phyloP scores from a whole-genome alignment of 2,888 invertebrate species.

The Herminia tarsipennalis region DNA sequence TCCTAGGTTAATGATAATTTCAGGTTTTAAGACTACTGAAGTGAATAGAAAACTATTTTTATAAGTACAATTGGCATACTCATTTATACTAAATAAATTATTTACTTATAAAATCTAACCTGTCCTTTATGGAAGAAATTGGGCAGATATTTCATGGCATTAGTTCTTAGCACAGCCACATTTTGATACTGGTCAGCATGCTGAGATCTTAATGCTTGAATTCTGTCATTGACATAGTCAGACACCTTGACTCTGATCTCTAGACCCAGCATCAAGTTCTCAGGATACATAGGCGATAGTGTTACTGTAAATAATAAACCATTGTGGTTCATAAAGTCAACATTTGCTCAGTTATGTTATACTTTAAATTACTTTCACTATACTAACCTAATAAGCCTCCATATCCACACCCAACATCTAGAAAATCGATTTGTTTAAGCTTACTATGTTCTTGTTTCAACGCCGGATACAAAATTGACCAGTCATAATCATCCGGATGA shows the following conservation, averaged over 20 bases:
- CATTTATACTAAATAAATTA: too few relatives aligned
- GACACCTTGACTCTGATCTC: slow-evolving; percentile 99
- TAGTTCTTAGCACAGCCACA: slow-evolving; percentile 97
- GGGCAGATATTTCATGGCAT: slow-evolving; percentile 99
- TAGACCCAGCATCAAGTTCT: slow-evolving; percentile 95
- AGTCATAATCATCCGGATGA: slow-evolving; percentile 93
- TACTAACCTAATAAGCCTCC: slow-evolving; percentile 93
- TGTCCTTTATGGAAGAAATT: slow-evolving; percentile 98
- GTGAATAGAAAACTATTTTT: too few relatives aligned
- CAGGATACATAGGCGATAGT: slow-evolving; percentile 96
- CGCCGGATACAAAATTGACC: slow-evolving; percentile 92
- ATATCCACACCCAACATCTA: slow-evolving; percentile 99
- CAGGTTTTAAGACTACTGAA: too few relatives aligned
- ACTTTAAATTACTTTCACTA: not conserved
- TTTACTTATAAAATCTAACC: slow-evolving; percentile 61
- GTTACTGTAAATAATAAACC: slow-evolving; percentile 88
- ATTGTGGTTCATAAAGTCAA: too few relatives aligned
- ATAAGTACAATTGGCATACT: not conserved
- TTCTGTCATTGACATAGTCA: slow-evolving; percentile 98
- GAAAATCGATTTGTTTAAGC: slow-evolving; percentile 90
- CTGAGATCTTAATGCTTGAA: slow-evolving; percentile 93
- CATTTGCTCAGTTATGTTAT: too few relatives aligned
- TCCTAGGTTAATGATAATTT: too few relatives aligned
- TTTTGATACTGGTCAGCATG: slow-evolving; percentile 93
- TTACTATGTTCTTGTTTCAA: slow-evolving; percentile 47